These are phyloP conservation scores for Protobothrops mucrosquamatus DNA, from an alignment of 2,113 vertebrate genomes.

Conservation along the genomic window DNA sequence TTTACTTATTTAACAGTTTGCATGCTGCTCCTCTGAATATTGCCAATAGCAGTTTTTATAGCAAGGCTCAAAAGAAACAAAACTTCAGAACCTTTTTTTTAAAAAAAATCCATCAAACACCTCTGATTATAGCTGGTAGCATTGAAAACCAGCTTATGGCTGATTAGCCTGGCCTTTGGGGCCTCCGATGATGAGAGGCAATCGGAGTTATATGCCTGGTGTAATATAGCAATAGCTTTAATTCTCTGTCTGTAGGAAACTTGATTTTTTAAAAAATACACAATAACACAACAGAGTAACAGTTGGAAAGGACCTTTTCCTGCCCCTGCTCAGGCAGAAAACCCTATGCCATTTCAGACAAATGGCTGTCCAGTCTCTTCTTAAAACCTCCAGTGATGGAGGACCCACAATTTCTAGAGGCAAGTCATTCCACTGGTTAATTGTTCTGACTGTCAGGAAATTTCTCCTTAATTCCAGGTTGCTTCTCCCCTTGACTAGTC, in stretches of 20 bases:
- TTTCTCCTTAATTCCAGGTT: not conserved
- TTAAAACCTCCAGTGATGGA: not conserved
- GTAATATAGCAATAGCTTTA: not conserved
- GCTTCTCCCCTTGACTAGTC: not conserved
- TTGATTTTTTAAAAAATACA: not conserved
- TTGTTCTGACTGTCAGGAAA: not conserved
- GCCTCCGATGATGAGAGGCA: not conserved
- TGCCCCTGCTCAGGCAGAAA: not conserved
- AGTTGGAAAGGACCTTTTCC: not conserved
- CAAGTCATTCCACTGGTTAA: not conserved
- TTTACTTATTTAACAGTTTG: conserved; percentile 4
- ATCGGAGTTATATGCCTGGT: not conserved
- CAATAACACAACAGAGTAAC: not conserved
- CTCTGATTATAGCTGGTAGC: not conserved
- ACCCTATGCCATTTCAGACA: not conserved
- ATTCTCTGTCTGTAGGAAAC: not conserved
- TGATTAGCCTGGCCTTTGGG: not conserved
- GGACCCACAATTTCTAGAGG: not conserved
- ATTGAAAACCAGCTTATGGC: not conserved
- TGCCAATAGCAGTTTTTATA: not conserved
- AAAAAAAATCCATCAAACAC: not conserved
- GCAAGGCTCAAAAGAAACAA: not conserved
- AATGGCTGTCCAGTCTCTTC: not conserved
- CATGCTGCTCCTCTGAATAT: not conserved
- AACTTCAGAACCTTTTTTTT: not conserved